These are phyloP conservation scores for Salarias fasciatus DNA, from an alignment of 2,797 vertebrate species.

Conservation along the genomic window DNA sequence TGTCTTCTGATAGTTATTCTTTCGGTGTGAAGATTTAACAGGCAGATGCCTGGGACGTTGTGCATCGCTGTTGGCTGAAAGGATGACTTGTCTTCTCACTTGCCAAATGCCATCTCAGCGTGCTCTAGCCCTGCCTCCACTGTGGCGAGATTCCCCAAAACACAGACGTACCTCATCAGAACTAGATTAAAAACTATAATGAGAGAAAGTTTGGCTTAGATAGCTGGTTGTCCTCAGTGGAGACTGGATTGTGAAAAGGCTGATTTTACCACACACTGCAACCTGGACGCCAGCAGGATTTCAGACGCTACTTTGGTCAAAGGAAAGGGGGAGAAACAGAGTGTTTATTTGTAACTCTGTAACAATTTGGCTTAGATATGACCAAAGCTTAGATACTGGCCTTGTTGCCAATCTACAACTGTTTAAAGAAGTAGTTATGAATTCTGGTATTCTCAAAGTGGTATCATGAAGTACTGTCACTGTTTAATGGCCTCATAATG, in stretches of 20 bases:
- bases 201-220: slow-evolving; percentile 5
- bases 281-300: not conserved
- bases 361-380: too few species aligned
- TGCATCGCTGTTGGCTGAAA: slow-evolving; percentile 31
- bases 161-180: slow-evolving; percentile 3
- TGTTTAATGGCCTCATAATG: too few species aligned
- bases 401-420: not conserved
- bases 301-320: not conserved
- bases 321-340: too few species aligned
- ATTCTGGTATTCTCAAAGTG: not conserved
- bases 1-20: slow-evolving; percentile 4
- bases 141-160: not conserved
- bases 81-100: slow-evolving; percentile 19
- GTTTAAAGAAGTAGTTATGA: not conserved
- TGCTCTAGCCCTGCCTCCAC: not conserved
- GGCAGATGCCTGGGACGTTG: slow-evolving; percentile 21
- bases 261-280: not conserved
- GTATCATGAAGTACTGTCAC: too few species aligned
- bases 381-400: not conserved
- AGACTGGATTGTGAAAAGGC: not conserved
- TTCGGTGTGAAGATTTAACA: slow-evolving; percentile 32
- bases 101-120: slow-evolving; percentile 1
- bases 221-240: slow-evolving; percentile 4
- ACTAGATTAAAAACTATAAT: slow-evolving; percentile 7
- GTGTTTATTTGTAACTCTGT: too few species aligned